A percentile compares a stretch with the other conserved stretches of the same genome.
Conservation (phyloP, 2,797 vertebrate genomes). For the Alca torda region DNA sequence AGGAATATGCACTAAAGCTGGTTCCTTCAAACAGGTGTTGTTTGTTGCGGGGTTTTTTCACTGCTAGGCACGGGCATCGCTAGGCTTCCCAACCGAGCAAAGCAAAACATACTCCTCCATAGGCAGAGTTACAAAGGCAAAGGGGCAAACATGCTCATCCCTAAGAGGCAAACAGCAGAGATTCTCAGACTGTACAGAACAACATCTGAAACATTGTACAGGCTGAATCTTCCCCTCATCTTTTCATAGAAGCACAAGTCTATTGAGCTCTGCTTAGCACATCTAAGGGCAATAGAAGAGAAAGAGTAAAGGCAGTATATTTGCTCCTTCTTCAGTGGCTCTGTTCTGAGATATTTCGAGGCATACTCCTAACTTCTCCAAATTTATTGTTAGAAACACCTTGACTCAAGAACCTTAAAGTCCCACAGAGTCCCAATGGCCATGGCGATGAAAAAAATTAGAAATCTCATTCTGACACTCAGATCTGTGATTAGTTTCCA, state of each 20-base stretch:
- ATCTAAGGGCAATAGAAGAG: neutral
- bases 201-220: accelerated
- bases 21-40: neutral
- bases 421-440: neutral
- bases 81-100: neutral
- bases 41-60: neutral
- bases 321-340: neutral
- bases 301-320: neutral
- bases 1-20: neutral
- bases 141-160: neutral
- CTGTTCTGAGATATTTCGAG: neutral
- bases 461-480: neutral
- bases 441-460: neutral
- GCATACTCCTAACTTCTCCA: neutral
- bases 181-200: neutral
- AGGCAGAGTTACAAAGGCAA: neutral
- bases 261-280: neutral
- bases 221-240: neutral
- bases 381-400: neutral
- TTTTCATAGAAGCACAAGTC: neutral
- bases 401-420: neutral
- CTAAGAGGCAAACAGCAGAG: neutral
- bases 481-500: neutral
- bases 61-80: neutral
- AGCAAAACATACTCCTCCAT: neutral